Evolutionary conservation across 2,113 vertebrate genomes (phyloP), one percentile per base, ranked within the genome.

Genomic region (Plestiodon gilberti): DNA sequence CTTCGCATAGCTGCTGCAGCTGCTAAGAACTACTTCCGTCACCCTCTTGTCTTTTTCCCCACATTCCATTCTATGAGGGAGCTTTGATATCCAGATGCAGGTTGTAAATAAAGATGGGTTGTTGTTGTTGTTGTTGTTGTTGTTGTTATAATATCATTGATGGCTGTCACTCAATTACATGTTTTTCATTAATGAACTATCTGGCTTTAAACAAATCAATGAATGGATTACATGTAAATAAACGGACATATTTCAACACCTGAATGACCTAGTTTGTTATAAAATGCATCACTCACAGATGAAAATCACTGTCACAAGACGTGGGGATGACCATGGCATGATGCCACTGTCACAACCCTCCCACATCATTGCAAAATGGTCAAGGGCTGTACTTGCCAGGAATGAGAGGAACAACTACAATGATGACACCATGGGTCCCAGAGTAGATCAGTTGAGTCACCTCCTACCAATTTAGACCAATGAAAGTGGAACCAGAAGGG

Each of bases 51-150:
- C 79, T 89, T 69, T 59, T 92, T 52, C 89, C 76, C 65, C 55
- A 67, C 5, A 81, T 92, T 8, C 30, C 38, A 33, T 64, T 71
- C 35, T 93, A 88, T 91, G 83, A 57, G 88, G 89, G 92, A 93
- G 90, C 87, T 33, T 80, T 87, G 88, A 91, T 93, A 91, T 89
- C 85, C 91, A 88, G 91, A 78, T 89, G 87, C 85, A 1, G 17
- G 83, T 93, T 92, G 91, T 91, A 93, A 93, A 78, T 87, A 79
- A 91, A 89, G 92, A 79, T 87, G 84, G 90, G 90, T 86, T 62
- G n/a, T 48, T 48, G 43, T 48, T 48, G 43, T 48, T 48, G n/a
- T 48, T 48, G 43, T 48, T 48, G 43, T 48, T 48, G 90, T 86
- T 62, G n/a, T 48, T 48, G 43, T 48, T 48, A 8, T 48, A 5